phyloP scores from a whole-genome alignment of 2,797 vertebrate species.

The Botia almorhae region DNA sequence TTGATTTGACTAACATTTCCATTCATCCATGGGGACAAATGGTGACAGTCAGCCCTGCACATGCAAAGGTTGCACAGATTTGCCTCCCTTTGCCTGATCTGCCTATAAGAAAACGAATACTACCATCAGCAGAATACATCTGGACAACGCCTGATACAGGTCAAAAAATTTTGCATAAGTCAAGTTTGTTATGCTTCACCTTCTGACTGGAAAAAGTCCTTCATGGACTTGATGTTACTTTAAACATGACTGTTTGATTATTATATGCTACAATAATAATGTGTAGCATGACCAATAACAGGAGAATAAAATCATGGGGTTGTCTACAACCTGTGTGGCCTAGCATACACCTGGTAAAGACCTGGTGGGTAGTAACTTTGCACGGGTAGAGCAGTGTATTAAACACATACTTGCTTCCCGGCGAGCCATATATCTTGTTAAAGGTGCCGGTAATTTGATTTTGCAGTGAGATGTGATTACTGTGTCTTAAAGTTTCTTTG shows the following conservation, averaged over 20 bases:
- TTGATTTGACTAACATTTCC: conserved; percentile 55
- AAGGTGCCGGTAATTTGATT: conserved; percentile 50
- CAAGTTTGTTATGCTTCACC: conserved; percentile 53
- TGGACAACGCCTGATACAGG: conserved; percentile 58
- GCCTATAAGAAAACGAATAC: conserved; percentile 55
- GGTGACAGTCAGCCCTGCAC: conserved; percentile 58
- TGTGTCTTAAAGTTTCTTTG: conserved; percentile 27
- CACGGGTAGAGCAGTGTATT: conserved; percentile 39
- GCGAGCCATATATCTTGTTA: conserved; percentile 41
- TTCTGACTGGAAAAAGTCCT: not conserved
- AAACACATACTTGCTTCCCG: conserved; percentile 43
- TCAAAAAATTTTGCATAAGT: conserved; percentile 70
- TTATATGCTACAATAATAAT: not conserved
- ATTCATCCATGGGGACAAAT: conserved; percentile 43
- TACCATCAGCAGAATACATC: conserved; percentile 61
- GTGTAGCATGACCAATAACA: not conserved
- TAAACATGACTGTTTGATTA: not conserved
- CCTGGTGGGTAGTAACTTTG: conserved; percentile 34
- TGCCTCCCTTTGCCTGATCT: conserved; percentile 65
- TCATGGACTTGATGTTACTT: not conserved
- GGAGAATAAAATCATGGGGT: not conserved
- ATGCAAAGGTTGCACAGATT: conserved; percentile 71
- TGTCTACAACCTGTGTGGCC: conserved; percentile 30
- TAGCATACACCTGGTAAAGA: conserved; percentile 5
- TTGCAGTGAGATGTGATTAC: conserved; percentile 32